Percentiles rank a stretch among this genome's conserved stretches.
Evolutionary conservation across 2,888 invertebrate species (phyloP).

Genomic region (Ditula angustiorana): DNA sequence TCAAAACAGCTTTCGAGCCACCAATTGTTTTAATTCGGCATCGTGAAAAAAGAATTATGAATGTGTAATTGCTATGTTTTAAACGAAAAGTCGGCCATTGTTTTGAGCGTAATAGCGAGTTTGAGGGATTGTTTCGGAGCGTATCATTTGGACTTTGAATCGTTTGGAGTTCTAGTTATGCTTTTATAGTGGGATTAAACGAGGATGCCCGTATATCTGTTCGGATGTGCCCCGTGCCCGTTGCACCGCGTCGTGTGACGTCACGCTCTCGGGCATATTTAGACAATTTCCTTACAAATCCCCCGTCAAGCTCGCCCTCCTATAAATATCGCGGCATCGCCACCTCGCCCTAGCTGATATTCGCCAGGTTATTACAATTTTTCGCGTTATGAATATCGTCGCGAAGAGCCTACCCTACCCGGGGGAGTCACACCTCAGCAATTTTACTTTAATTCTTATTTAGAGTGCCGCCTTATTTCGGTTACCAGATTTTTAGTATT

Average conservation of each 20-base stretch:
- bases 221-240: background rate
- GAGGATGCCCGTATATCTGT: slow-evolving; percentile 7
- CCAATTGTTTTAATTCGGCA: slow-evolving; percentile 78
- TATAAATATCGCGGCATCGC: slow-evolving; percentile 67
- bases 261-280: slow-evolving; percentile 67
- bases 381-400: slow-evolving; percentile 85
- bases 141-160: slow-evolving; percentile 29
- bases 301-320: slow-evolving; percentile 63
- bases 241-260: slow-evolving; percentile 32
- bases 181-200: slow-evolving; percentile 5
- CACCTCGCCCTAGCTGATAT: slow-evolving; percentile 69
- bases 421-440: slow-evolving; percentile 82
- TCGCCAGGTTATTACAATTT: slow-evolving; percentile 84
- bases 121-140: slow-evolving; percentile 44
- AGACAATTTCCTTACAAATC: slow-evolving; percentile 81
- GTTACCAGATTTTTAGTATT: slow-evolving; percentile 85
- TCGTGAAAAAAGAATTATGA: slow-evolving; percentile 74
- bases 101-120: slow-evolving; percentile 65
- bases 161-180: background rate
- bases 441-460: slow-evolving; percentile 85
- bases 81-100: slow-evolving; percentile 68
- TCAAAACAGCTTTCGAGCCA: slow-evolving; percentile 62
- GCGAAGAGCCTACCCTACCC: slow-evolving; percentile 67
- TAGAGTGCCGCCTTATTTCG: slow-evolving; percentile 83
- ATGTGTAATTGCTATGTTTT: slow-evolving; percentile 74